Conservation (phyloP, 2,797 vertebrate genomes). For the Pipistrellus pipistrellus region DNA sequence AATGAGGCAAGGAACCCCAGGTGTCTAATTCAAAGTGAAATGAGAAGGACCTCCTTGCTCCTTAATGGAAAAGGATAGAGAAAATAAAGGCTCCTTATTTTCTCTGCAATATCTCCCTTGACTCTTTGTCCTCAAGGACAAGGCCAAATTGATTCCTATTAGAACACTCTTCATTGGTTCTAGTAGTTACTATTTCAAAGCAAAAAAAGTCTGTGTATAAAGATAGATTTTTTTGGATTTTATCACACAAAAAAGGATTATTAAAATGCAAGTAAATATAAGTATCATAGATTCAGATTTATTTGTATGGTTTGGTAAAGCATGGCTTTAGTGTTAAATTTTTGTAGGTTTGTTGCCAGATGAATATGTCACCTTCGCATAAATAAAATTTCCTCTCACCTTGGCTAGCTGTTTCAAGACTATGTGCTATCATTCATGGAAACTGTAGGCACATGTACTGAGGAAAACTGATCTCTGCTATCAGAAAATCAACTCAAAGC, state of each 20-base stretch:
- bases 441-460: background rate
- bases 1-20: background rate
- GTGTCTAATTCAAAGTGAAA: background rate
- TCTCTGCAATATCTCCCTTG: background rate
- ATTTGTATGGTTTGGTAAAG: background rate
- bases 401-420: background rate
- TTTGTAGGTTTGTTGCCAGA: background rate
- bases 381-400: background rate
- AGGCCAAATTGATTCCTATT: background rate
- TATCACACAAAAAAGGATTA: background rate
- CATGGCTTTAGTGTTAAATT: background rate
- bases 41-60: background rate
- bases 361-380: background rate
- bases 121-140: background rate
- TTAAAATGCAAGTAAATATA: background rate
- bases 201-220: background rate
- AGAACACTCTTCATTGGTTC: background rate
- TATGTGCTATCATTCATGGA: background rate
- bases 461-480: background rate
- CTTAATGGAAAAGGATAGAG: background rate
- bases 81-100: background rate
- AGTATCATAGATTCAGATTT: background rate
- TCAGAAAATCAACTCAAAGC: conserved; percentile 53
- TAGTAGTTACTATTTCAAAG: background rate
- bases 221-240: conserved; percentile 3